phyloP scores from a whole-genome alignment of 2,113 vertebrate species.

The Platichthys stellatus region DNA sequence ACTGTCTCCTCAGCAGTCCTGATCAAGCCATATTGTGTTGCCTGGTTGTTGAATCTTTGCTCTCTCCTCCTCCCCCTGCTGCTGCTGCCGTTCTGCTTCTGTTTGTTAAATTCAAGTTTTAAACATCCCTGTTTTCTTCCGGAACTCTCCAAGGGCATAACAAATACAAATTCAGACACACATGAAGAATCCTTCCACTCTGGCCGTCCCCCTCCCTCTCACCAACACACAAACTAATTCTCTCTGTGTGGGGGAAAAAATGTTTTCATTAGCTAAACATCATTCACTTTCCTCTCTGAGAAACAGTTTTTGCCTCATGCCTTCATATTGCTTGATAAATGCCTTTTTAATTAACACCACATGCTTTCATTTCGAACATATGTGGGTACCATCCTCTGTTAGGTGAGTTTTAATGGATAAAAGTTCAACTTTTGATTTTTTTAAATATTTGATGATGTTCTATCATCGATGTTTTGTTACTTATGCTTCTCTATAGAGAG shows the following conservation, averaged over 20 bases:
- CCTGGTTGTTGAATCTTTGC: slow-evolving; percentile 23
- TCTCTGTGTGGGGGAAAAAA: slow-evolving; percentile 15
- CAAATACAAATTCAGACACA: slow-evolving; percentile 15
- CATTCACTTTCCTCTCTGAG: slow-evolving; percentile 37
- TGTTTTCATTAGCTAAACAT: background rate
- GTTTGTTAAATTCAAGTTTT: slow-evolving; percentile 29
- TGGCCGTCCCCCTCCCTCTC: background rate
- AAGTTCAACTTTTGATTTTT: slow-evolving; percentile 36
- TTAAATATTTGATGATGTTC: slow-evolving; percentile 35
- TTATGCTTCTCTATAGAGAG: slow-evolving; percentile 34
- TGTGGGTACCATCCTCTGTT: slow-evolving; percentile 13
- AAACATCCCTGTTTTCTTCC: slow-evolving; percentile 32
- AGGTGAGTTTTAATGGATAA: slow-evolving; percentile 37
- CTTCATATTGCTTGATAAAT: slow-evolving; percentile 33
- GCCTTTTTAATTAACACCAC: background rate
- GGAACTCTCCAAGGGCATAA: slow-evolving; percentile 23
- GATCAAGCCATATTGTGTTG: too few species aligned
- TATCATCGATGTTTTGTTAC: slow-evolving; percentile 46
- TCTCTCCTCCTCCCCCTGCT: background rate
- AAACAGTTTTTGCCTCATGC: slow-evolving; percentile 19
- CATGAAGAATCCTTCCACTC: slow-evolving; percentile 1
- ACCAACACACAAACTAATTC: background rate
- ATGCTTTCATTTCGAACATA: too few species aligned
- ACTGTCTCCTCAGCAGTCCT: too few species aligned
- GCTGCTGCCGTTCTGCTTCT: slow-evolving; percentile 8